A percentile compares a stretch with the other conserved stretches of the same genome.
Conservation (phyloP, 2,888 invertebrate genomes). For the Erebia ligea region DNA sequence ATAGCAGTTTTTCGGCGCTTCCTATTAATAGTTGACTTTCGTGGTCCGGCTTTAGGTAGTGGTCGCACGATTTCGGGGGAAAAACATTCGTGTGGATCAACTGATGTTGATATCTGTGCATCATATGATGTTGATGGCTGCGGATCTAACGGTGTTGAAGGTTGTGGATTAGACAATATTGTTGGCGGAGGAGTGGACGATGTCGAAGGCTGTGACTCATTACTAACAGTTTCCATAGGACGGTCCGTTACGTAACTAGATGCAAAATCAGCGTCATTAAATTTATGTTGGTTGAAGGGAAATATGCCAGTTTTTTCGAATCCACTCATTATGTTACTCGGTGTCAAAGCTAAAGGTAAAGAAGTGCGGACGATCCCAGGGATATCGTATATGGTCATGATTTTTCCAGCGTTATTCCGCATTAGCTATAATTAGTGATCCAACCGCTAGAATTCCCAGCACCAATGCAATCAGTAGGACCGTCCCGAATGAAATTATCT, state of each 20-base stretch:
- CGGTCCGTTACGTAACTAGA: not conserved
- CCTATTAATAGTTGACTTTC: conserved; percentile 14
- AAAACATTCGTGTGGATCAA: not conserved
- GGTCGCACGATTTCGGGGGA: conserved; percentile 3
- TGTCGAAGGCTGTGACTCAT: conserved; percentile 4
- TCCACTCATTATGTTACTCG: conserved; percentile 20
- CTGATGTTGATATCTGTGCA: not conserved
- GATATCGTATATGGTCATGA: too few relatives aligned
- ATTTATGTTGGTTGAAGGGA: conserved; percentile 13
- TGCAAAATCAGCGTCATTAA: not conserved
- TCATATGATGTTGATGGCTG: not conserved
- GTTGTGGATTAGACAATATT: not conserved
- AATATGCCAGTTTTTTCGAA: conserved; percentile 23
- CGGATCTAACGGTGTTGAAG: conserved; percentile 4
- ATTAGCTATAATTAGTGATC: too few relatives aligned
- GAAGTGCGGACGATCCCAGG: conserved; percentile 6
- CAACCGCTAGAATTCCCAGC: not conserved
- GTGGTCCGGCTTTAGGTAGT: conserved; percentile 15
- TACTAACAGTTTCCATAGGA: not conserved
- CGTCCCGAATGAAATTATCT: conserved; percentile 17
- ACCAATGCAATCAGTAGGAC: conserved; percentile 16
- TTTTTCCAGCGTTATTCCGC: too few relatives aligned
- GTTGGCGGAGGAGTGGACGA: not conserved
- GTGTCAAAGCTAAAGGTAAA: conserved; percentile 16
- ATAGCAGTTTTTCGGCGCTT: conserved; percentile 21